A percentile compares a stretch with the other conserved stretches of the same genome.
phyloP scores from a whole-genome alignment of 2,797 vertebrate species.

The Babyrousa celebensis region DNA sequence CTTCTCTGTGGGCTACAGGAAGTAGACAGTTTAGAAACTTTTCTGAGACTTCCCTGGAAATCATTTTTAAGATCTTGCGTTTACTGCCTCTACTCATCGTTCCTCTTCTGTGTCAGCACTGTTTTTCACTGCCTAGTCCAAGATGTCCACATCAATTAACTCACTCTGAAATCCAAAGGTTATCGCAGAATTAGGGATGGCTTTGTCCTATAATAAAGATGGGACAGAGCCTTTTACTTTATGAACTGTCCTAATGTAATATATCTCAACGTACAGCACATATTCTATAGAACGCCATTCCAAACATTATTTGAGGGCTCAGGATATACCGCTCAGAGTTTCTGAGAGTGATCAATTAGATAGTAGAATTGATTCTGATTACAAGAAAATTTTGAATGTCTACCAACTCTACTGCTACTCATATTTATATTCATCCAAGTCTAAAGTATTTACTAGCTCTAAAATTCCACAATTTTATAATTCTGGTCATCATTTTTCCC shows the following conservation, averaged over 20 bases:
- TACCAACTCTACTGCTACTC: background rate
- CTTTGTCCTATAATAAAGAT: background rate
- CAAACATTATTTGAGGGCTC: background rate
- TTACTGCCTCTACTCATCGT: background rate
- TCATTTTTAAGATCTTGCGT: background rate
- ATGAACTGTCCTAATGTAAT: background rate
- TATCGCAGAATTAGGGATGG: background rate
- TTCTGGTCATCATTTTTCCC: background rate
- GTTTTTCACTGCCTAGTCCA: background rate
- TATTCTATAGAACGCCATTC: background rate
- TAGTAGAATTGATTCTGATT: conserved; percentile 30
- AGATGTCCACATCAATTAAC: conserved; percentile 10
- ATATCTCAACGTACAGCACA: background rate
- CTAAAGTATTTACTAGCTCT: conserved; percentile 16
- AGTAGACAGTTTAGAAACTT: background rate
- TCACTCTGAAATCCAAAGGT: conserved; percentile 43
- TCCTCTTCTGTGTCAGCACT: background rate
- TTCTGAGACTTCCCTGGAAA: conserved; percentile 4
- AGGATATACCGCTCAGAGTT: conserved; percentile 8
- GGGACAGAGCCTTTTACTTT: background rate
- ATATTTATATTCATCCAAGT: conserved; percentile 5
- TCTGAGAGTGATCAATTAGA: background rate
- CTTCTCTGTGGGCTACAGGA: background rate
- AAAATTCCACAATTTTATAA: conserved; percentile 40
- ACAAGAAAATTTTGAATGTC: conserved; percentile 4